phyloP scores from a whole-genome alignment of 2,888 invertebrate species.

The Agrotis segetum region DNA sequence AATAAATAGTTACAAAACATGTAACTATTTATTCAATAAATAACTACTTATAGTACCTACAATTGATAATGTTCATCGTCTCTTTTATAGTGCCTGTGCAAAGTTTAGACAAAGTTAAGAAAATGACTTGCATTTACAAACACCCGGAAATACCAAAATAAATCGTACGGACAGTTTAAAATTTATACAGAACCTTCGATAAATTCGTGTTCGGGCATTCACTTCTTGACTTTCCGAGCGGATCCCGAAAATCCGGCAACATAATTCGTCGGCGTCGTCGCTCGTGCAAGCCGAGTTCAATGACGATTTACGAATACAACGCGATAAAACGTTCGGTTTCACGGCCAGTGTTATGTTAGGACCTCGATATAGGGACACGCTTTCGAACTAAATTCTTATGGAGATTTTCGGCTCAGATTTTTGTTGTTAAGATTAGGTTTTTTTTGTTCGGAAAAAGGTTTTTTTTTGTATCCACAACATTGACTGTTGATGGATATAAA shows the following conservation, averaged over 20 bases:
- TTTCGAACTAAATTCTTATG: constrained; percentile 20
- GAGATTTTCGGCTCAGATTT: constrained; percentile 4
- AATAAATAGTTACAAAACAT: no score
- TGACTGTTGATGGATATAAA: no score
- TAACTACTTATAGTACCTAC: no score
- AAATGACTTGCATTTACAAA: neutral
- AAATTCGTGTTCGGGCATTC: constrained; percentile 44
- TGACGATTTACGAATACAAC: constrained; percentile 55
- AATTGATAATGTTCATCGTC: no score
- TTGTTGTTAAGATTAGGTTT: constrained; percentile 3
- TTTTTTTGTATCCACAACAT: no score
- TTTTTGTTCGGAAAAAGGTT: constrained; percentile 6
- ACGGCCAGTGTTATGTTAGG: constrained; percentile 62
- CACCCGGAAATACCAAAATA: constrained; percentile 10
- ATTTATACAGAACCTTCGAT: constrained; percentile 29
- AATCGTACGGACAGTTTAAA: constrained; percentile 19
- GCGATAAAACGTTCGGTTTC: constrained; percentile 58
- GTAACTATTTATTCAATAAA: no score
- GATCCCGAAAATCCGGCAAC: constrained; percentile 40
- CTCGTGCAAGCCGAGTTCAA: constrained; percentile 44
- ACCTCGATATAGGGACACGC: constrained; percentile 30
- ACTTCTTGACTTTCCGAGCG: constrained; percentile 28
- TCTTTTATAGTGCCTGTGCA: neutral
- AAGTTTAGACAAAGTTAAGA: neutral
- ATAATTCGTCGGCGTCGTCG: constrained; percentile 25